Conservation (phyloP, 2,888 invertebrate genomes). For the Drosophila rellima region DNA sequence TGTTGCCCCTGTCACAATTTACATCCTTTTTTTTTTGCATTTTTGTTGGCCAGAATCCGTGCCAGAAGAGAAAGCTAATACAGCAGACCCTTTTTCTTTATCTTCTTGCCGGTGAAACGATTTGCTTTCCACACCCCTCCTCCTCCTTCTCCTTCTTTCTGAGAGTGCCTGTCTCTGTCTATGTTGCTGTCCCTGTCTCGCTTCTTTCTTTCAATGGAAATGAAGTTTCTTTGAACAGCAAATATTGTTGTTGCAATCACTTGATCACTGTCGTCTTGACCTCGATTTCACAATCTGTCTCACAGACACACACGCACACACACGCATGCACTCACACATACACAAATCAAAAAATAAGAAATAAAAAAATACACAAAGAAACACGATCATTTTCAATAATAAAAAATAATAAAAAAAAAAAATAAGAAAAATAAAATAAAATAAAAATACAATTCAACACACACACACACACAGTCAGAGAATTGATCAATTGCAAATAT, state of each 20-base stretch:
- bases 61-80: constrained; percentile 22
- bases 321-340: constrained; percentile 6
- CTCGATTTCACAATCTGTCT: constrained; percentile 69
- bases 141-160: not conserved
- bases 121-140: not conserved
- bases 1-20: not conserved
- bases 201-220: constrained; percentile 4
- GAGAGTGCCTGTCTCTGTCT: not conserved
- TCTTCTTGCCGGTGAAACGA: not conserved
- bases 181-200: not conserved
- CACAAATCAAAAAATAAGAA: not conserved
- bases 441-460: not conserved
- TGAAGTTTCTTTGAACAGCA: constrained; percentile 17
- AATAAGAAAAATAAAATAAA: not conserved
- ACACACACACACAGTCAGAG: constrained; percentile 5
- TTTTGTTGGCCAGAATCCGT: not conserved
- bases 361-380: not conserved
- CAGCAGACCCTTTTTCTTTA: constrained; percentile 12
- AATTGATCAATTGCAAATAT: constrained; percentile 5
- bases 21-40: constrained; percentile 3
- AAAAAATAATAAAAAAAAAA: not conserved
- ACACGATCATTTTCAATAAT: constrained; percentile 2
- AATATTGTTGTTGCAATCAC: constrained; percentile 41
- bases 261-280: constrained; percentile 66
- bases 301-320: constrained; percentile 10